Conservation (phyloP, 2,797 vertebrate genomes). For the Yasuhikotakia modesta region DNA sequence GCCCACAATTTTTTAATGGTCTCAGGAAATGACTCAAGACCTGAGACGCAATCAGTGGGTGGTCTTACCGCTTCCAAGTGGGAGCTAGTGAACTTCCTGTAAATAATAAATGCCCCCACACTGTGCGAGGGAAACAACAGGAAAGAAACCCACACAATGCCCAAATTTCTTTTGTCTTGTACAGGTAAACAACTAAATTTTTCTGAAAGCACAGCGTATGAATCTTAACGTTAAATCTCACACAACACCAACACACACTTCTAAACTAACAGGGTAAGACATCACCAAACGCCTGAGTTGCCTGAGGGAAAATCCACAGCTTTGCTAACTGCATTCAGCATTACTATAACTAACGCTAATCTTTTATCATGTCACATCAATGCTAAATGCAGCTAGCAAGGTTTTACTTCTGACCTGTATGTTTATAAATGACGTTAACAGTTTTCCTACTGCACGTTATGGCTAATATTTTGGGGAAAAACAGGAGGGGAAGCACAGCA, state of each 20-base stretch:
- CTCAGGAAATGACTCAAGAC: slow-evolving; percentile 32
- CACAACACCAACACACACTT: background rate
- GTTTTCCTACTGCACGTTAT: background rate
- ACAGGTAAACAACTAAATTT: background rate
- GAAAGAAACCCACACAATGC: slow-evolving; percentile 1
- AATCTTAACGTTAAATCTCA: background rate
- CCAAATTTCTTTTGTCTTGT: background rate
- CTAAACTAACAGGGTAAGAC: background rate
- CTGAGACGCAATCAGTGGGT: slow-evolving; percentile 2
- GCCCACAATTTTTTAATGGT: slow-evolving; percentile 14
- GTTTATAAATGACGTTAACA: background rate
- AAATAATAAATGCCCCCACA: slow-evolving; percentile 26
- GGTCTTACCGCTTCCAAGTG: slow-evolving; percentile 6
- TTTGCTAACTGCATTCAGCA: no score
- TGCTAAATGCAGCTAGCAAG: no score
- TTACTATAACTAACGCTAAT: no score
- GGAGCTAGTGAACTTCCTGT: slow-evolving; percentile 14
- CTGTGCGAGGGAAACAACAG: background rate
- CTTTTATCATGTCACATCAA: no score
- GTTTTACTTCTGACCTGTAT: background rate
- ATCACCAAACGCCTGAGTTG: background rate
- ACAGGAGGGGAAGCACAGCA: background rate
- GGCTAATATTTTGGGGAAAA: background rate
- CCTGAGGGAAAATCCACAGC: slow-evolving; percentile 7
- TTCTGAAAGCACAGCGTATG: background rate